Conservation (phyloP, 2,797 vertebrate species). For the Hoplostethus atlanticus region DNA sequence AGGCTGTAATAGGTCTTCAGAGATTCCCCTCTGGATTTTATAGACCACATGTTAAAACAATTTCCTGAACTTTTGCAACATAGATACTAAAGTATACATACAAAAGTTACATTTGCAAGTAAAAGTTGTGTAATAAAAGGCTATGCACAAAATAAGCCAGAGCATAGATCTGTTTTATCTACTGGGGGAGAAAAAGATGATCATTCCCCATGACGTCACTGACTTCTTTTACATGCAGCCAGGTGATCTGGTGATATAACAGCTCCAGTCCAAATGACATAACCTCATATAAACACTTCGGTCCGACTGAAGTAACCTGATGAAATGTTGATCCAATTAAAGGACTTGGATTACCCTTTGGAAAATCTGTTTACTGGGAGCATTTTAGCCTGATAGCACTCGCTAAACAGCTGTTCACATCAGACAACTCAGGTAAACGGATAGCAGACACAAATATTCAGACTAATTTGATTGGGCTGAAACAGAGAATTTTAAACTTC, state of each 20-base stretch:
- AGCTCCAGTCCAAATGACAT: constrained; percentile 10
- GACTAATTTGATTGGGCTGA: too few relatives aligned
- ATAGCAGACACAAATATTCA: too few relatives aligned
- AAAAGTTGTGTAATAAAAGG: neutral
- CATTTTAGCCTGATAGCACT: constrained; percentile 9
- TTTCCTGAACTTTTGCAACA: constrained; percentile 21
- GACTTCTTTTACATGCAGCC: neutral
- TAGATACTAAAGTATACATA: neutral
- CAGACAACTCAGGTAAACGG: too few relatives aligned
- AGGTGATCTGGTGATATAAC: constrained; percentile 4
- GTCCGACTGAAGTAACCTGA: constrained; percentile 4
- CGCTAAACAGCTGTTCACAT: constrained; percentile 26
- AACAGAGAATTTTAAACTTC: too few relatives aligned
- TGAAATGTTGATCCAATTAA: constrained; percentile 39
- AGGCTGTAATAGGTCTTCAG: constrained; percentile 22
- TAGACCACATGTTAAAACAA: neutral
- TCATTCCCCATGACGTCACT: neutral
- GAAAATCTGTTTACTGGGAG: constrained; percentile 16
- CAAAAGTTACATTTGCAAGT: constrained; percentile 8
- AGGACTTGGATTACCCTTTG: constrained; percentile 29
- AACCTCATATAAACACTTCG: constrained; percentile 33
- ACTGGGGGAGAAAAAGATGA: neutral
- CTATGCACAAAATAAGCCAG: neutral
- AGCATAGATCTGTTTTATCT: neutral
- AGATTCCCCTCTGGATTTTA: constrained; percentile 26